Evolutionary conservation across 2,888 invertebrate genomes (phyloP).

Genomic region (Lepidocyrtinus sp.): DNA sequence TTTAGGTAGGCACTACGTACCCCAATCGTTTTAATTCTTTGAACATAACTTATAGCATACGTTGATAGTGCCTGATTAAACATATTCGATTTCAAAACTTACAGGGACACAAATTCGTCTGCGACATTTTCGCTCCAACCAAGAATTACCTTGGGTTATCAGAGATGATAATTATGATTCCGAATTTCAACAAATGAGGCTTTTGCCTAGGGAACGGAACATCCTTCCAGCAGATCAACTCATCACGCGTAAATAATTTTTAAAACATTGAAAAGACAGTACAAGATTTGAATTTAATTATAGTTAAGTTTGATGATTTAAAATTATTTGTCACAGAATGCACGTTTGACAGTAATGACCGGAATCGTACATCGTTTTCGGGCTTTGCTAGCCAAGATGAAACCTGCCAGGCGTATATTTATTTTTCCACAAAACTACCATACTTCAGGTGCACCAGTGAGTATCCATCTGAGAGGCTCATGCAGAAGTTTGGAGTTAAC

Average conservation of each 20-base stretch:
- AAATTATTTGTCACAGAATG: conserved; percentile 26
- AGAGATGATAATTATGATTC: conserved; percentile 55
- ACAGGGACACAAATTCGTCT: conserved; percentile 40
- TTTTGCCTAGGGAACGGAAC: conserved; percentile 18
- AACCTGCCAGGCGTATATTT: conserved; percentile 44
- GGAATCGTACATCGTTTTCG: conserved; percentile 47
- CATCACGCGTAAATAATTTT: conserved; percentile 29
- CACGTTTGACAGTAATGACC: conserved; percentile 28
- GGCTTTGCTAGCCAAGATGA: conserved; percentile 52
- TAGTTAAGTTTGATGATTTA: not conserved
- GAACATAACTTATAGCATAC: no score
- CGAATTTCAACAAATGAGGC: conserved; percentile 54
- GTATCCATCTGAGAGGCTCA: conserved; percentile 16
- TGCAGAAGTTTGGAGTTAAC: conserved; percentile 23
- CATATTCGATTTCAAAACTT: no score
- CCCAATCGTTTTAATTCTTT: no score
- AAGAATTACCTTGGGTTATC: conserved; percentile 48
- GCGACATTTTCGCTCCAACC: conserved; percentile 32
- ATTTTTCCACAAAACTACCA: conserved; percentile 33
- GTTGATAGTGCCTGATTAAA: no score
- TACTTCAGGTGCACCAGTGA: conserved; percentile 49
- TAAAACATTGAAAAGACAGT: not conserved
- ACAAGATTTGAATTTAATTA: not conserved
- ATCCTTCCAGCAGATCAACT: conserved; percentile 55
- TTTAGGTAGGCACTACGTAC: conserved; percentile 36